Conservation (phyloP, 2,113 vertebrate species). For the Dasyprocta punctata region DNA sequence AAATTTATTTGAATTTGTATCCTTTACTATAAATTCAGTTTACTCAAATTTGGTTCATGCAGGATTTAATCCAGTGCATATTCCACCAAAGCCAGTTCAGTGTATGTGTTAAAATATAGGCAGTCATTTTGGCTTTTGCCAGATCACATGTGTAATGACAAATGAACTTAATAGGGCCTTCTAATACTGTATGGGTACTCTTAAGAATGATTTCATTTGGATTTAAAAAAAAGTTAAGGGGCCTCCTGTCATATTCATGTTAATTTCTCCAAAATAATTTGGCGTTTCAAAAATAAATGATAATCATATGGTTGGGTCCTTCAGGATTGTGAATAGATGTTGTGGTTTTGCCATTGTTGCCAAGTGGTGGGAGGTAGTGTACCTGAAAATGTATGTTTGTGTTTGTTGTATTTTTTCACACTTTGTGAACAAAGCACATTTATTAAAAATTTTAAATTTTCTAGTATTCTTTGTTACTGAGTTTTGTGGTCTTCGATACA, state of each 20-base stretch:
- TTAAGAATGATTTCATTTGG: slow-evolving; percentile 63
- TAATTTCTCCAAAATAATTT: slow-evolving; percentile 74
- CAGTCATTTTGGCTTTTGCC: slow-evolving; percentile 70
- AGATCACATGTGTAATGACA: slow-evolving; percentile 66
- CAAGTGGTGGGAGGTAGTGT: slow-evolving; percentile 77
- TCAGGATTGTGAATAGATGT: slow-evolving; percentile 74
- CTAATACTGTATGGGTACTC: slow-evolving; percentile 65
- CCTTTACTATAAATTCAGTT: slow-evolving; percentile 73
- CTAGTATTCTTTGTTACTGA: slow-evolving; percentile 72
- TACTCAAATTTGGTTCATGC: slow-evolving; percentile 65
- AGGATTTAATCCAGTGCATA: slow-evolving; percentile 68
- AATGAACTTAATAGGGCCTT: slow-evolving; percentile 53
- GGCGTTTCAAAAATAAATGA: slow-evolving; percentile 73
- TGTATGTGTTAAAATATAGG: slow-evolving; percentile 58
- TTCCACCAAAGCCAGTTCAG: slow-evolving; percentile 70
- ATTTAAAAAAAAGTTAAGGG: slow-evolving; percentile 47
- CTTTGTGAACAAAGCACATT: slow-evolving; percentile 89
- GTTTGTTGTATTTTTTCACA: slow-evolving; percentile 89
- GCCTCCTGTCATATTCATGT: slow-evolving; percentile 48
- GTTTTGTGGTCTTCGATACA: not conserved
- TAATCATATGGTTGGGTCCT: slow-evolving; percentile 72
- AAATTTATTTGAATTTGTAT: slow-evolving; percentile 72
- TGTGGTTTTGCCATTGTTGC: slow-evolving; percentile 70
- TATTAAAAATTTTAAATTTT: slow-evolving; percentile 87
- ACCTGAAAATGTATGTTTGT: slow-evolving; percentile 81